Conservation (phyloP, 2,113 vertebrate species). For the Dromas ardeola region DNA sequence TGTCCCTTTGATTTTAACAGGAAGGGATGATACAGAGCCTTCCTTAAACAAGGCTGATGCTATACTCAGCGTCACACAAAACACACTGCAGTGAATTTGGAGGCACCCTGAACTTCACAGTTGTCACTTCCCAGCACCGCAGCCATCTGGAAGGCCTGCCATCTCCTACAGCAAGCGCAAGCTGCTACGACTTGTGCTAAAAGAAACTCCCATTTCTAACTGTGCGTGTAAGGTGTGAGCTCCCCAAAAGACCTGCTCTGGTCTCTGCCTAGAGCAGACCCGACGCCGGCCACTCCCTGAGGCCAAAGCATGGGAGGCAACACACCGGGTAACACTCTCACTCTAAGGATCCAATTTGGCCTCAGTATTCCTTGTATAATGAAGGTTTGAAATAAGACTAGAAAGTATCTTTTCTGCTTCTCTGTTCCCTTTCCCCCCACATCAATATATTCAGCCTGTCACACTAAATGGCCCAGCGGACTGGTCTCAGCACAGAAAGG, state of each 20-base stretch:
- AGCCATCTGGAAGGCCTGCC: constrained; percentile 56
- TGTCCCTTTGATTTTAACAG: constrained; percentile 14
- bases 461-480: accelerated
- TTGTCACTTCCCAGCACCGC: constrained; percentile 39
- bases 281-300: neutral
- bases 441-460: neutral
- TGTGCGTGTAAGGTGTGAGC: neutral
- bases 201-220: constrained; percentile 35
- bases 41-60: constrained; percentile 39
- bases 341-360: neutral
- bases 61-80: constrained; percentile 20
- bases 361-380: neutral
- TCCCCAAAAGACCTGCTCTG: neutral
- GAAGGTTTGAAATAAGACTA: neutral
- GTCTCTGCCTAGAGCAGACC: neutral
- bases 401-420: neutral
- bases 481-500: neutral
- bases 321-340: accelerated
- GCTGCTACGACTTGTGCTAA: constrained; percentile 43
- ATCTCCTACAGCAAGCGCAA: constrained; percentile 47
- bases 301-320: neutral
- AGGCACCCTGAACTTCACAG: constrained; percentile 60
- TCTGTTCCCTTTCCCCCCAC: neutral
- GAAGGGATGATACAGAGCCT: neutral
- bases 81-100: constrained; percentile 43